These are phyloP conservation scores for Hyles vespertilio DNA, from an alignment of 1,140 invertebrate species.

Conservation along the genomic window DNA sequence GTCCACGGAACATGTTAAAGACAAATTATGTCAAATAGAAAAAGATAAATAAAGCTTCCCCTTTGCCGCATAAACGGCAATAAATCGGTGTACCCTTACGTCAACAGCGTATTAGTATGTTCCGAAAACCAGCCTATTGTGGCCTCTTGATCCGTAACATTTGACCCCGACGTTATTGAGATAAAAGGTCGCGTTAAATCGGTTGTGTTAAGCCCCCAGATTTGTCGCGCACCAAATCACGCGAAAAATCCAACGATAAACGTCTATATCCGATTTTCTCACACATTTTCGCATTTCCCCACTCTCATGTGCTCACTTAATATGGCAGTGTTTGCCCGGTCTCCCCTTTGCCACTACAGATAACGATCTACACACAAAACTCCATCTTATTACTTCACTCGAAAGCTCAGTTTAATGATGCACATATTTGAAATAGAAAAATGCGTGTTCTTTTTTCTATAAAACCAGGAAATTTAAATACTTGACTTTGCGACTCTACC, in stretches of 20 bases:
- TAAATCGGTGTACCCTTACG: constrained; percentile 62
- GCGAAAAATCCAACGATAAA: constrained; percentile 71
- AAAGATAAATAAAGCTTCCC: constrained; percentile 60
- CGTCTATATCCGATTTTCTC: constrained; percentile 73
- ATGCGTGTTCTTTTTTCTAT: constrained; percentile 48
- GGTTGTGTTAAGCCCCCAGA: constrained; percentile 59
- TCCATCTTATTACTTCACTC: constrained; percentile 9
- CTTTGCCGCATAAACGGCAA: constrained; percentile 55
- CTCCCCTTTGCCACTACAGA: constrained; percentile 35
- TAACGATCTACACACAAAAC: constrained; percentile 15
- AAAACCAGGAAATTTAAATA: constrained; percentile 26
- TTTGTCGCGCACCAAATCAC: constrained; percentile 68
- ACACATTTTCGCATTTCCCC: constrained; percentile 72
- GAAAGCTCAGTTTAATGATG: constrained; percentile 22
- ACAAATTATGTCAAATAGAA: constrained; percentile 52
- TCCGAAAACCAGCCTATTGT: constrained; percentile 34
- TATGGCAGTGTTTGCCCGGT: constrained; percentile 70
- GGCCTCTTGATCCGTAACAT: constrained; percentile 23
- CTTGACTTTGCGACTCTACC: not conserved
- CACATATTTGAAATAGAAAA: constrained; percentile 29
- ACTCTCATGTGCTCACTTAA: constrained; percentile 73
- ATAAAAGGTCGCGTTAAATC: constrained; percentile 28
- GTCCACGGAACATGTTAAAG: constrained; percentile 25
- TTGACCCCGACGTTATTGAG: constrained; percentile 4
- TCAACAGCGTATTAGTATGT: constrained; percentile 67